Percentiles rank a stretch among this genome's conserved stretches.
Evolutionary conservation across 2,113 vertebrate species (phyloP).

Genomic region (Podarcis muralis): DNA sequence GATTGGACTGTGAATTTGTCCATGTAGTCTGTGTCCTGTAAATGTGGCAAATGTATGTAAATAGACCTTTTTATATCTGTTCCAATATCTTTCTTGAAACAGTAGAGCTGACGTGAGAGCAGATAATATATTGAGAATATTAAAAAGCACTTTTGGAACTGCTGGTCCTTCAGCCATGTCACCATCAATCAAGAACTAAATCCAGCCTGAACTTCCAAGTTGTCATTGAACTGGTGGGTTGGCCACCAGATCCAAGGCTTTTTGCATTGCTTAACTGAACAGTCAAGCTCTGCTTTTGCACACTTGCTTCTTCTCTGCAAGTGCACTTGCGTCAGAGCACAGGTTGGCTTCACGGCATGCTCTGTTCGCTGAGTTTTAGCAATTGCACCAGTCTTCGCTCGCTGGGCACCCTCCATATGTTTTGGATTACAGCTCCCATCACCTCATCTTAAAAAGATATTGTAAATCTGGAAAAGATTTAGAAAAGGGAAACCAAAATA

Average conservation of each 20-base stretch:
- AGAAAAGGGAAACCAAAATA: too few relatives aligned
- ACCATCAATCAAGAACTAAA: background rate
- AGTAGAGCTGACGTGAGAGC: background rate
- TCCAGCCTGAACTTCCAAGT: background rate
- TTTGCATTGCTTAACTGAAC: background rate
- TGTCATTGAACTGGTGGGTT: background rate
- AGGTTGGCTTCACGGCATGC: background rate
- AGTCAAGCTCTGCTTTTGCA: background rate
- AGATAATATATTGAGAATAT: background rate
- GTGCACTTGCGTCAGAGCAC: background rate
- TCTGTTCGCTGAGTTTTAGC: background rate
- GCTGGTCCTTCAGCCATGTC: background rate
- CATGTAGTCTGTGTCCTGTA: slow-evolving; percentile 4
- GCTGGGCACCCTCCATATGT: background rate
- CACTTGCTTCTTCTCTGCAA: background rate
- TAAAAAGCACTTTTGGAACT: background rate
- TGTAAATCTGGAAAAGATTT: too few relatives aligned
- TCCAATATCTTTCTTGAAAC: background rate
- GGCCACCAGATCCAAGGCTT: background rate
- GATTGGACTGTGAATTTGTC: background rate
- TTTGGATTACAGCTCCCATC: too few relatives aligned
- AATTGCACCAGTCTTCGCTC: background rate
- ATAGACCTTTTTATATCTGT: background rate
- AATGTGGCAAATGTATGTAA: slow-evolving; percentile 19
- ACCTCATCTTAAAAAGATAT: too few relatives aligned